Evolutionary conservation across 2,113 vertebrate genomes (phyloP).

Genomic region (Malurus elegans): DNA sequence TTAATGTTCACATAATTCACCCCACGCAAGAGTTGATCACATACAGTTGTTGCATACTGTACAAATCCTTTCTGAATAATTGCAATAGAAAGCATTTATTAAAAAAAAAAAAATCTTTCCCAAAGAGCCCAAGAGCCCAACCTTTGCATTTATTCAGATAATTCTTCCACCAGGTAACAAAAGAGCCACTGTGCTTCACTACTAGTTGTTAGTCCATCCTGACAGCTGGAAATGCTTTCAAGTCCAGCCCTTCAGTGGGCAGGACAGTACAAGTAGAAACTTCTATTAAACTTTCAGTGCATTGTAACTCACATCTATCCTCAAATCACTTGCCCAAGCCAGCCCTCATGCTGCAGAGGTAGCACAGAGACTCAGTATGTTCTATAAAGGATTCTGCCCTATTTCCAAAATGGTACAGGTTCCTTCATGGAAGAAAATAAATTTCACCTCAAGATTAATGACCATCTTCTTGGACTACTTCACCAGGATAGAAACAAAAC

Average conservation of each 20-base stretch:
- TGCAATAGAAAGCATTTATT: background rate
- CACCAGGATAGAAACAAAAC: background rate
- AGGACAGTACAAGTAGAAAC: slow-evolving; percentile 10
- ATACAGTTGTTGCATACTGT: background rate
- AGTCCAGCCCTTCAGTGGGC: background rate
- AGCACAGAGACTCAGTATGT: background rate
- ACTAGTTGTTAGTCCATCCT: background rate
- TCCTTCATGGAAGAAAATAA: background rate
- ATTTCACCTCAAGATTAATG: background rate
- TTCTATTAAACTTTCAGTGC: background rate
- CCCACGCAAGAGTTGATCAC: background rate
- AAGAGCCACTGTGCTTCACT: background rate
- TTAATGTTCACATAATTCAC: background rate
- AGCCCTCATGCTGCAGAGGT: background rate
- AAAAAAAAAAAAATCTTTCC: background rate
- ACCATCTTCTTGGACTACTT: background rate
- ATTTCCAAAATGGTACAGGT: background rate
- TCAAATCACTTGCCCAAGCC: background rate
- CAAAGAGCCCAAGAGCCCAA: background rate
- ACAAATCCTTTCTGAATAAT: background rate
- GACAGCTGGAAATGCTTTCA: background rate
- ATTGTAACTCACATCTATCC: background rate
- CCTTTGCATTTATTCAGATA: background rate
- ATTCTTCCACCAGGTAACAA: background rate
- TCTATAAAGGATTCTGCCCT: background rate